These are phyloP conservation scores for Isurus oxyrinchus DNA, from an alignment of 2,113 vertebrate species.

Conservation along the genomic window DNA sequence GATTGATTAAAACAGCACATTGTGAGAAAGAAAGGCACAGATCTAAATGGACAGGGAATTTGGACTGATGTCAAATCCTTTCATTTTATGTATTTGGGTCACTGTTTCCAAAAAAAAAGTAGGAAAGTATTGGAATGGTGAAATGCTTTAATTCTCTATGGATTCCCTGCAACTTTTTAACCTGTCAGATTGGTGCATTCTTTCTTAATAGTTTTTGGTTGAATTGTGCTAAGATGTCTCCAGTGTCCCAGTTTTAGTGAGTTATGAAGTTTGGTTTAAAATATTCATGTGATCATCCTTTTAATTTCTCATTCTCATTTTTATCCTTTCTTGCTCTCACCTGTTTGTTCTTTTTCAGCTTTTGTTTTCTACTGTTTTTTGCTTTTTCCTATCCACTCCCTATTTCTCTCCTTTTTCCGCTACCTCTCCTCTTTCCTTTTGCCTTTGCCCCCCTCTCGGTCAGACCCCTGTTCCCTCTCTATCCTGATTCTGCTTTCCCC, in stretches of 20 bases:
- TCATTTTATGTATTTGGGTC: not conserved
- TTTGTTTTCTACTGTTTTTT: no score
- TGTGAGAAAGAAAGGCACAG: not conserved
- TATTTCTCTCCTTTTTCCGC: constrained; percentile 14
- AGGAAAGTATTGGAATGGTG: not conserved
- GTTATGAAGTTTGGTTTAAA: not conserved
- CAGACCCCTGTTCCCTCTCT: no score
- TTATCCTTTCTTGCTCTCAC: not conserved
- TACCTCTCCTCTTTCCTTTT: constrained; percentile 44
- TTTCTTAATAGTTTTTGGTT: not conserved
- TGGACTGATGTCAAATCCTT: not conserved
- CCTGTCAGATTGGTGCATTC: not conserved
- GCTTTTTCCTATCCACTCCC: not conserved
- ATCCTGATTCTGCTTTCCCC: constrained; percentile 38
- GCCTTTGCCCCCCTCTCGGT: not conserved
- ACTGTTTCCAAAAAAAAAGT: not conserved
- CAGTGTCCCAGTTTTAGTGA: not conserved
- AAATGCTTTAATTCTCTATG: not conserved
- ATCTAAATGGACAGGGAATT: not conserved
- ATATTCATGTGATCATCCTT: not conserved
- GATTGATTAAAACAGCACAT: not conserved
- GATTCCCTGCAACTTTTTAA: not conserved
- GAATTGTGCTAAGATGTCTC: not conserved
- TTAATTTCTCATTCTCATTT: not conserved
- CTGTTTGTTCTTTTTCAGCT: not conserved